Conservation (phyloP, 2,888 invertebrate species). For the Acanthoscelides obtectus region DNA sequence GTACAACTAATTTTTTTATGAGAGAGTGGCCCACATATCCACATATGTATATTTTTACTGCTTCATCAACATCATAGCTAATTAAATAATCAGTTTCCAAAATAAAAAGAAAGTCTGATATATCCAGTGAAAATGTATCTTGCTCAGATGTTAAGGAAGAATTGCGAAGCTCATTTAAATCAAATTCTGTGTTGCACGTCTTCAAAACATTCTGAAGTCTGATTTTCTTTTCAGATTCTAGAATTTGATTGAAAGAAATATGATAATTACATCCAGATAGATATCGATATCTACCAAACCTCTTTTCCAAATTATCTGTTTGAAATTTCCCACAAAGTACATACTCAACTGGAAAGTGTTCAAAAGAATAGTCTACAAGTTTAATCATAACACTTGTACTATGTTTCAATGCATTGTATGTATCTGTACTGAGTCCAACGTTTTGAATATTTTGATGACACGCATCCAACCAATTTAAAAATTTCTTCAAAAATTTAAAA, state of each 20-base stretch:
- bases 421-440: constrained; percentile 13
- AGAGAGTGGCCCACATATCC: constrained; percentile 6
- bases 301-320: constrained; percentile 16
- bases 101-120: constrained; percentile 4
- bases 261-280: constrained; percentile 18
- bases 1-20: constrained; percentile 1
- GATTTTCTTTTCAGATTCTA: constrained; percentile 13
- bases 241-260: constrained; percentile 14
- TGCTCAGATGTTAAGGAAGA: neutral
- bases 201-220: constrained; percentile 7
- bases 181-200: constrained; percentile 1
- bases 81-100: constrained; percentile 7
- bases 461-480: constrained; percentile 14
- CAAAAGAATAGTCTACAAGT: constrained; percentile 9
- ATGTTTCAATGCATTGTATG: constrained; percentile 11
- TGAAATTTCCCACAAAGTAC: constrained; percentile 14
- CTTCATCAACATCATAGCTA: constrained; percentile 4
- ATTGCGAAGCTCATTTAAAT: constrained; percentile 1
- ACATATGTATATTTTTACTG: constrained; percentile 7
- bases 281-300: constrained; percentile 13
- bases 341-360: constrained; percentile 9
- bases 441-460: constrained; percentile 10
- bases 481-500: constrained; percentile 7
- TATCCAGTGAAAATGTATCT: neutral
- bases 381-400: constrained; percentile 13